A percentile compares a stretch with the other conserved stretches of the same genome.
These are phyloP conservation scores for Chondrilla cf. caribensis DNA, from an alignment of 37 sponge, comb jelly and placozoan species.

Conservation along the genomic window DNA sequence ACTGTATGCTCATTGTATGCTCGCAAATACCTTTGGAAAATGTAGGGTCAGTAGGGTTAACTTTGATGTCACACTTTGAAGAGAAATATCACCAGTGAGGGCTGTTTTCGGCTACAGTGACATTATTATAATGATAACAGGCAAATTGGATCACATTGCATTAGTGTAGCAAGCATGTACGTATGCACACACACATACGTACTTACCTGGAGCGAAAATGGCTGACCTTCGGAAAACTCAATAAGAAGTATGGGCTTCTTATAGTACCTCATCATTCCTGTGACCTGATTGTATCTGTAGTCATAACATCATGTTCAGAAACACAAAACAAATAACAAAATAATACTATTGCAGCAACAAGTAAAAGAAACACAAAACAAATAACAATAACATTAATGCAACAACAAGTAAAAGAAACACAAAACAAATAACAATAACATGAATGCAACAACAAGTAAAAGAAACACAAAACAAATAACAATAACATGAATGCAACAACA, in stretches of 20 bases:
- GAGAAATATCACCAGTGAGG: slow-evolving; percentile 71
- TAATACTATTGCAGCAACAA: no score
- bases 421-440: no score
- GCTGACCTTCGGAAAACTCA: slow-evolving; percentile 81
- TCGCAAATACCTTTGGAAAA: slow-evolving; percentile 78
- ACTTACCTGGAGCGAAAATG: slow-evolving; percentile 84
- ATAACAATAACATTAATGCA: no score
- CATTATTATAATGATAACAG: background rate
- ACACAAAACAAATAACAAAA: no score
- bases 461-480: no score
- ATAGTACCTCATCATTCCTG: slow-evolving; percentile 87
- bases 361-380: no score
- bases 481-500: no score
- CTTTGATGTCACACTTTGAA: slow-evolving; percentile 67
- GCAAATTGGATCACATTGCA: background rate
- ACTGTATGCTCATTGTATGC: background rate
- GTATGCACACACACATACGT: background rate
- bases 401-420: no score
- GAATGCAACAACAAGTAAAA: no score
- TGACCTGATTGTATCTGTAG: slow-evolving; percentile 81
- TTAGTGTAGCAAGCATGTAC: background rate
- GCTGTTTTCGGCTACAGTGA: slow-evolving; percentile 28
- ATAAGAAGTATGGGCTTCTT: slow-evolving; percentile 84
- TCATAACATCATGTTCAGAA: no score
- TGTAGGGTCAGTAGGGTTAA: slow-evolving; percentile 90